Conservation (phyloP, 1,140 invertebrate species). For the Artemia franciscana region DNA sequence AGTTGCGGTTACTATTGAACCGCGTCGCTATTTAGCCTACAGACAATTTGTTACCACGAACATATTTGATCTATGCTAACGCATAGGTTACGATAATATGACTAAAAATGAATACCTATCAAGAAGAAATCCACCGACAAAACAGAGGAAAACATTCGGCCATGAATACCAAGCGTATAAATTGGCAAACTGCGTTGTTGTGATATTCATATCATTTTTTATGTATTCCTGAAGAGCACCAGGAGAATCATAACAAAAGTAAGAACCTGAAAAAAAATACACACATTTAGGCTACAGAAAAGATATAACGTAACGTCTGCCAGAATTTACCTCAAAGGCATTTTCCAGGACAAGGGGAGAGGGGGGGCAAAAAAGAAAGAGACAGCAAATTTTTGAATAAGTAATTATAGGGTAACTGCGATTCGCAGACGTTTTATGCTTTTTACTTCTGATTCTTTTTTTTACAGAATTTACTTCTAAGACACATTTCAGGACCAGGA, state of each 20-base stretch:
- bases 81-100: constrained; percentile 5
- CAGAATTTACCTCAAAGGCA: no score
- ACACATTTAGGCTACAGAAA: constrained; percentile 3
- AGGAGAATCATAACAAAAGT: constrained; percentile 95
- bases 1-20: no score
- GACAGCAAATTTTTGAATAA: no score
- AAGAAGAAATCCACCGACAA: constrained; percentile 82
- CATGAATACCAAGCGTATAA: constrained; percentile 91
- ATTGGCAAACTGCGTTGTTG: constrained; percentile 55
- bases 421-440: no score
- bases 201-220: constrained; percentile 50
- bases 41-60: no score
- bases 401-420: no score
- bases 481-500: no score
- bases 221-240: constrained; percentile 72
- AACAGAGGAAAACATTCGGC: constrained; percentile 89
- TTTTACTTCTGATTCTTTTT: no score
- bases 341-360: no score
- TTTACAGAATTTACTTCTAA: no score
- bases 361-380: no score
- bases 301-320: constrained; percentile 4
- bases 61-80: no score
- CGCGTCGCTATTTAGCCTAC: background rate
- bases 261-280: constrained; percentile 47
- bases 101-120: constrained; percentile 36